Conservation (phyloP, 1,140 invertebrate species). For the Fragariocoptes setiger region DNA sequence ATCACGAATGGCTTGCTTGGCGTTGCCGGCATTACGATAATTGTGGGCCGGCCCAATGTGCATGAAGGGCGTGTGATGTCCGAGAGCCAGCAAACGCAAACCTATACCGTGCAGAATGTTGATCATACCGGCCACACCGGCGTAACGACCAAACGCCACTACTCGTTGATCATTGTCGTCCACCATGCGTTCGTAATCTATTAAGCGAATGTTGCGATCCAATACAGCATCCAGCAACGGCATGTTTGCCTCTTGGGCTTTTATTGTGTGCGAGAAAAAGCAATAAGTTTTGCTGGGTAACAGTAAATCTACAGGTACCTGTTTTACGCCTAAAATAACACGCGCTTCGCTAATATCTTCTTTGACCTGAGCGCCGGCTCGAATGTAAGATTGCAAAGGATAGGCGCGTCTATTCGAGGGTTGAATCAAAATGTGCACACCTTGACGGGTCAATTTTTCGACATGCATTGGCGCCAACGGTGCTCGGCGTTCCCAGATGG, state of each 20-base stretch:
- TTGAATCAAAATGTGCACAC: slow-evolving; percentile 81
- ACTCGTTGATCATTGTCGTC: slow-evolving; percentile 56
- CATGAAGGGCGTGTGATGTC: slow-evolving; percentile 98
- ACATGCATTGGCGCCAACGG: slow-evolving; percentile 75
- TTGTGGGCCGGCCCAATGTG: slow-evolving; percentile 94
- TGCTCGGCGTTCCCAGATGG: slow-evolving; percentile 86
- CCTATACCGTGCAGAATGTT: slow-evolving; percentile 92
- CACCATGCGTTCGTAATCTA: slow-evolving; percentile 90
- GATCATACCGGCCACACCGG: slow-evolving; percentile 90
- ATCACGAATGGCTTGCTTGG: slow-evolving; percentile 75
- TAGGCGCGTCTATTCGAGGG: slow-evolving; percentile 88
- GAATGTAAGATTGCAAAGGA: slow-evolving; percentile 66
- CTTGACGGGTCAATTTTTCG: slow-evolving; percentile 41
- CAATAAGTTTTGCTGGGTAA: slow-evolving; percentile 88
- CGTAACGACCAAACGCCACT: slow-evolving; percentile 96
- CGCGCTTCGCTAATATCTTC: slow-evolving; percentile 86
- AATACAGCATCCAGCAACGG: slow-evolving; percentile 72
- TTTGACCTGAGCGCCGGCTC: slow-evolving; percentile 58
- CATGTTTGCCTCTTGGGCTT: slow-evolving; percentile 96
- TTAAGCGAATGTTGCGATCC: slow-evolving; percentile 26
- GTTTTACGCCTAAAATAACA: slow-evolving; percentile 88
- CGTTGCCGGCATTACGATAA: slow-evolving; percentile 87
- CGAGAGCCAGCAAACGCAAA: slow-evolving; percentile 60
- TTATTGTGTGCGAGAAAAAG: slow-evolving; percentile 96
- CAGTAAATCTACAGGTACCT: slow-evolving; percentile 69